A percentile compares a stretch with the other conserved stretches of the same genome.
phyloP scores from a whole-genome alignment of 2,888 invertebrate species.

The Lepidocyrtinus sp. region DNA sequence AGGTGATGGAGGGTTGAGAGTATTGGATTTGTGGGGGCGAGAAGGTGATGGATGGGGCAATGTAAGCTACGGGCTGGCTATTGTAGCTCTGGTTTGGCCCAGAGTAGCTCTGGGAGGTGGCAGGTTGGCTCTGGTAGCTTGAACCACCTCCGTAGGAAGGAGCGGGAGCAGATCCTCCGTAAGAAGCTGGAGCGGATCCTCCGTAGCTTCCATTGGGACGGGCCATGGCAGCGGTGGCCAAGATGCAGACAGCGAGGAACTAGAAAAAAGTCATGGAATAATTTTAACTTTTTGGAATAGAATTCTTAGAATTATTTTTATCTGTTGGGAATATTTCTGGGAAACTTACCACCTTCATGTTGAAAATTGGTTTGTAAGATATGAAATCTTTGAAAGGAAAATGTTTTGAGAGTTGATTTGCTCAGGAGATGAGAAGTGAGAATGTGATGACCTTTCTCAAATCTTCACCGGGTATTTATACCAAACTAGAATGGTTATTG shows the following conservation, averaged over 20 bases:
- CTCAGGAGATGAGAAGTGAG: too few species aligned
- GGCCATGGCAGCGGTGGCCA: slow-evolving; percentile 49
- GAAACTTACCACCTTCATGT: slow-evolving; percentile 43
- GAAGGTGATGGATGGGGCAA: slow-evolving; percentile 53
- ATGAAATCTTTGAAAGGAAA: neutral
- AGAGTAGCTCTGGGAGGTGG: slow-evolving; percentile 51
- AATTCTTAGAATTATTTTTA: neutral
- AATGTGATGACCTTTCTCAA: too few species aligned
- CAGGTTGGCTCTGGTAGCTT: slow-evolving; percentile 12
- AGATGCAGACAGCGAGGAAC: slow-evolving; percentile 40
- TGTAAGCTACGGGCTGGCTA: slow-evolving; percentile 50
- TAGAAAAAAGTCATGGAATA: slow-evolving; percentile 7
- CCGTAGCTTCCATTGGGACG: slow-evolving; percentile 17
- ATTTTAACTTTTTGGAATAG: neutral
- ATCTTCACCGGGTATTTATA: too few species aligned
- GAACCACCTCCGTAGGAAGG: slow-evolving; percentile 26
- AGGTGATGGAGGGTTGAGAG: slow-evolving; percentile 53
- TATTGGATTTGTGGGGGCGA: slow-evolving; percentile 50
- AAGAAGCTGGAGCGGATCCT: neutral
- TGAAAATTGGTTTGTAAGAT: neutral
- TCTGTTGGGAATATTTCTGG: neutral
- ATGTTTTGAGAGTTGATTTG: slow-evolving; percentile 3
- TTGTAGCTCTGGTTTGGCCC: slow-evolving; percentile 40
- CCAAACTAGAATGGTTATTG: too few species aligned
- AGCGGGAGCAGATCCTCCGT: too few species aligned